Percentiles rank a stretch among this genome's conserved stretches.
These are phyloP conservation scores for Odontothrips loti DNA, from an alignment of 2,888 invertebrate species.

Conservation along the genomic window DNA sequence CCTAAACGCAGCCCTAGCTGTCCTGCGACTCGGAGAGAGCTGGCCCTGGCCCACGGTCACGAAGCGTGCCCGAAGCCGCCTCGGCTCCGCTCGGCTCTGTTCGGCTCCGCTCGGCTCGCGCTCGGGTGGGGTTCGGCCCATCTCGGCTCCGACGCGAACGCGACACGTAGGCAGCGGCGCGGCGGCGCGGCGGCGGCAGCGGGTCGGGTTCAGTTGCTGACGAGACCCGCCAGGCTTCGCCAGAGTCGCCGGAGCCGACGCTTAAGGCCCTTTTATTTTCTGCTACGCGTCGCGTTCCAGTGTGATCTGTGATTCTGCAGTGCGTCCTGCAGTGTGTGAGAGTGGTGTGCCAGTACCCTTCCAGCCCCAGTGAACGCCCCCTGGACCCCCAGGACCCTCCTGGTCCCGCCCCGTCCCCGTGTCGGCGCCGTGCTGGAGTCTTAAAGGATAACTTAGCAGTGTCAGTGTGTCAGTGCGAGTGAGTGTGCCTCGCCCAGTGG, in stretches of 20 bases:
- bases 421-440: too few species aligned
- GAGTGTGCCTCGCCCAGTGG: background rate
- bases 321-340: too few species aligned
- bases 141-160: background rate
- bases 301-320: too few species aligned
- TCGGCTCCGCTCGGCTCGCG: background rate
- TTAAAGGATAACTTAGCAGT: too few species aligned
- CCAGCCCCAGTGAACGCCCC: too few species aligned
- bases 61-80: background rate
- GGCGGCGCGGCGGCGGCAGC: background rate
- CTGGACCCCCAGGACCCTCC: too few species aligned
- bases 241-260: background rate
- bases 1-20: background rate
- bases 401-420: too few species aligned
- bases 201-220: slow-evolving; percentile 12
- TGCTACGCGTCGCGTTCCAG: too few species aligned
- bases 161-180: slow-evolving; percentile 14
- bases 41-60: background rate
- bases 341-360: too few species aligned
- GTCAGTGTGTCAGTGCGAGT: slow-evolving; percentile 5
- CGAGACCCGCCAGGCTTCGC: slow-evolving; percentile 3
- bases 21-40: background rate
- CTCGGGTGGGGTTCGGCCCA: background rate
- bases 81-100: background rate
- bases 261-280: too few species aligned